phyloP scores from a whole-genome alignment of 2,888 invertebrate species.

The Saturnia pavonia region DNA sequence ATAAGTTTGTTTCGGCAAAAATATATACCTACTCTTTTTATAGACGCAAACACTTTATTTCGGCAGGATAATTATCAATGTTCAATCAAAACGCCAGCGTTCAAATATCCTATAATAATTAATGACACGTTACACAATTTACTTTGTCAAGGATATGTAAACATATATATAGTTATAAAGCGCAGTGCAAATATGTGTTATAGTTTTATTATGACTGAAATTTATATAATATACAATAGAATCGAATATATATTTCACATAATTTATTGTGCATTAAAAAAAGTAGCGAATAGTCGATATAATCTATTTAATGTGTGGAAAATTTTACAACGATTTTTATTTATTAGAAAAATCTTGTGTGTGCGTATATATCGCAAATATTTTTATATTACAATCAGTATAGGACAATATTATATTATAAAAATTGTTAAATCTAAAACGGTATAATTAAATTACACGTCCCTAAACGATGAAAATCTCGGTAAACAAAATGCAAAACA shows the following conservation, averaged over 20 bases:
- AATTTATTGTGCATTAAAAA: constrained; percentile 36
- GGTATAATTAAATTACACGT: constrained; percentile 58
- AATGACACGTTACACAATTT: not conserved
- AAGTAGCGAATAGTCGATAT: constrained; percentile 25
- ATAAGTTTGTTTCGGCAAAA: not conserved
- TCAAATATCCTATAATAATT: constrained; percentile 21
- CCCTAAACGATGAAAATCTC: constrained; percentile 62
- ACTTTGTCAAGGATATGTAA: not conserved
- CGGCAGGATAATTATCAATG: constrained; percentile 52
- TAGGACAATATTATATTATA: constrained; percentile 41
- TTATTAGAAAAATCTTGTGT: constrained; percentile 23
- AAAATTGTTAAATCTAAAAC: constrained; percentile 58
- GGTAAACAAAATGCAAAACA: constrained; percentile 72
- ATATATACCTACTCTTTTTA: too few relatives aligned
- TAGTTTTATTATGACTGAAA: constrained; percentile 40
- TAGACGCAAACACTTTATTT: constrained; percentile 39
- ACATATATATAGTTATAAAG: not conserved
- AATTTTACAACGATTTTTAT: constrained; percentile 16
- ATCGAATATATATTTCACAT: constrained; percentile 35
- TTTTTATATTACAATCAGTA: constrained; percentile 34
- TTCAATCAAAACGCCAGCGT: constrained; percentile 24
- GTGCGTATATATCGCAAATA: constrained; percentile 16
- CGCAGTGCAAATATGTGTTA: constrained; percentile 24
- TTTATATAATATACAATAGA: constrained; percentile 65
- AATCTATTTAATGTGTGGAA: constrained; percentile 25